phyloP scores from a whole-genome alignment of 2,113 vertebrate genomes.

The Aspidoscelis tigris region DNA sequence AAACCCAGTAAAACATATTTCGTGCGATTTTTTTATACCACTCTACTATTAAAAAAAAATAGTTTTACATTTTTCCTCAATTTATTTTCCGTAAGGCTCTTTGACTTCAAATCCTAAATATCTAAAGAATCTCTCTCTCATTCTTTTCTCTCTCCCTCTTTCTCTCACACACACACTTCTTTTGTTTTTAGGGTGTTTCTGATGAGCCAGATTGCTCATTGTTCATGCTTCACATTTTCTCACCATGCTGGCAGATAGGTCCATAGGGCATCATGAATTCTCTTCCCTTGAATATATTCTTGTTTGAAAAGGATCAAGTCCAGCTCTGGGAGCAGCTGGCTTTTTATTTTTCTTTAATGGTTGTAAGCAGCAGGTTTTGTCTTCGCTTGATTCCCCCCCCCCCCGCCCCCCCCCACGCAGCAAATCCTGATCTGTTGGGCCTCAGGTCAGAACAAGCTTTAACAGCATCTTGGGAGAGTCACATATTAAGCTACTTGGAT shows the following conservation, averaged over 20 bases:
- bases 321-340: slow-evolving; percentile 70
- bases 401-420: slow-evolving; percentile 11
- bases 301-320: slow-evolving; percentile 71
- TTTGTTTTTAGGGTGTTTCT: slow-evolving; percentile 73
- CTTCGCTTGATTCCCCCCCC: slow-evolving; percentile 42
- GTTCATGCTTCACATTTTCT: slow-evolving; percentile 68
- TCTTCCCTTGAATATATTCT: slow-evolving; percentile 72
- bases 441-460: slow-evolving; percentile 55
- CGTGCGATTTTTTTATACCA: not conserved
- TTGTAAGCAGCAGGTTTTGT: slow-evolving; percentile 70
- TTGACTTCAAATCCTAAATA: slow-evolving; percentile 54
- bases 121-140: slow-evolving; percentile 67
- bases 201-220: slow-evolving; percentile 69
- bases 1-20: not conserved
- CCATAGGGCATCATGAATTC: slow-evolving; percentile 71
- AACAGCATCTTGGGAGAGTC: slow-evolving; percentile 42
- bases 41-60: too few species aligned
- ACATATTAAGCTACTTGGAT: slow-evolving; percentile 33
- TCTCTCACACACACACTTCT: not conserved
- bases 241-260: slow-evolving; percentile 71
- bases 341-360: slow-evolving; percentile 71
- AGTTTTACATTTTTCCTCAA: not conserved
- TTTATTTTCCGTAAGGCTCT: not conserved
- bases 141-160: slow-evolving; percentile 31
- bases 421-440: slow-evolving; percentile 62